A percentile compares a stretch with the other conserved stretches of the same genome.
These are phyloP conservation scores for Heliconius congener DNA, from an alignment of 1,140 invertebrate species.

Conservation along the genomic window DNA sequence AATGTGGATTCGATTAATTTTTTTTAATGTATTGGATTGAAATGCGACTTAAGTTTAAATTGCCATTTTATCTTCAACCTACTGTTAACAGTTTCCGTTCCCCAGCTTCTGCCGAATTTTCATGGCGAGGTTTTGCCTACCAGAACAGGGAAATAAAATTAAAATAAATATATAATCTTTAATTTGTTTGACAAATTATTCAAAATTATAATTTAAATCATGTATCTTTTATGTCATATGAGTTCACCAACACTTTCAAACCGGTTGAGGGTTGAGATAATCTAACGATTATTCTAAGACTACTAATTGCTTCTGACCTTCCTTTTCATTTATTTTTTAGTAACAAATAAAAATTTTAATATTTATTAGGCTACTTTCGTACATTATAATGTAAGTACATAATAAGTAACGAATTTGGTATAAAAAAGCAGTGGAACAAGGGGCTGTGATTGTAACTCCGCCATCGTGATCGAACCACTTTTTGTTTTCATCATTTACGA, in stretches of 20 bases:
- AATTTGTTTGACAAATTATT: not conserved
- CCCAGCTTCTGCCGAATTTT: too few species aligned
- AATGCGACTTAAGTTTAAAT: too few species aligned
- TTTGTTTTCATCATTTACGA: conserved; percentile 22
- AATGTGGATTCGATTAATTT: too few species aligned
- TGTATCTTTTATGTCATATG: not conserved
- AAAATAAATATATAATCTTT: too few species aligned
- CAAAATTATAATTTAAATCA: not conserved
- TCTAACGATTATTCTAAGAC: not conserved
- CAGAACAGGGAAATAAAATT: too few species aligned
- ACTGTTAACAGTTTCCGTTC: too few species aligned
- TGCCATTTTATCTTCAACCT: too few species aligned
- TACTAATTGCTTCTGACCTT: not conserved
- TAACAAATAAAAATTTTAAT: not conserved
- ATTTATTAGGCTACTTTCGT: not conserved
- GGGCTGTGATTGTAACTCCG: conserved; percentile 14
- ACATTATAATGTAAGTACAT: not conserved
- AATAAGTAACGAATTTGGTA: conserved; percentile 9
- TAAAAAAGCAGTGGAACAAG: conserved; percentile 12
- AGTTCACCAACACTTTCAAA: not conserved
- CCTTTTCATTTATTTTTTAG: not conserved
- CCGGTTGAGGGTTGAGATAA: not conserved
- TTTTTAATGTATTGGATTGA: too few species aligned
- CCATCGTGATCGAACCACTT: conserved; percentile 12
- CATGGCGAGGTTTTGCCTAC: too few species aligned